phyloP scores from a whole-genome alignment of 2,113 vertebrate genomes.

The Chaetorhynchus papuensis region DNA sequence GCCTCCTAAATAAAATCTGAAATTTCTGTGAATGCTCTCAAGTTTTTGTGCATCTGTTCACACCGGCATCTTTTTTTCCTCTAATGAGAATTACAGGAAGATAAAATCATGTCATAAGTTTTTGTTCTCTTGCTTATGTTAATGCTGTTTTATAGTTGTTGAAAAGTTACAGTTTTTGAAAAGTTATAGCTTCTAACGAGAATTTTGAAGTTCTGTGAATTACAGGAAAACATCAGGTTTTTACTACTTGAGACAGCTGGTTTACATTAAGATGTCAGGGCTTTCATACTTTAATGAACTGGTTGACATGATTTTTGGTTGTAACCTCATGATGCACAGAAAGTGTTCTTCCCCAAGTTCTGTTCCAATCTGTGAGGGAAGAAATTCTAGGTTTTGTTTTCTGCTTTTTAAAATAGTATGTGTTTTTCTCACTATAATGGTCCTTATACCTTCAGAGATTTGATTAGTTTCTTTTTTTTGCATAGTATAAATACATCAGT shows the following conservation, averaged over 20 bases:
- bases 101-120: neutral
- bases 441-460: neutral
- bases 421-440: neutral
- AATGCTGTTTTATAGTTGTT: neutral
- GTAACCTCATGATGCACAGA: neutral
- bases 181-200: neutral
- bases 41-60: neutral
- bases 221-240: neutral
- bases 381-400: neutral
- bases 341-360: neutral
- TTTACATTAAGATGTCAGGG: neutral
- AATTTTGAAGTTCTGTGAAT: neutral
- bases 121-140: neutral
- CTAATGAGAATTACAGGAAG: neutral
- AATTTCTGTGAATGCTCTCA: neutral
- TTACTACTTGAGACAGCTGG: neutral
- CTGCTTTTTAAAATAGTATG: fast-evolving
- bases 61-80: neutral
- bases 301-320: neutral
- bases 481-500: neutral
- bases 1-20: neutral
- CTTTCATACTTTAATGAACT: neutral
- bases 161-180: neutral
- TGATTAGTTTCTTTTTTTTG: neutral
- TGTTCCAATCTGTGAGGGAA: neutral